These are phyloP conservation scores for Procavia capensis DNA, from an alignment of 2,113 vertebrate genomes.

Conservation along the genomic window DNA sequence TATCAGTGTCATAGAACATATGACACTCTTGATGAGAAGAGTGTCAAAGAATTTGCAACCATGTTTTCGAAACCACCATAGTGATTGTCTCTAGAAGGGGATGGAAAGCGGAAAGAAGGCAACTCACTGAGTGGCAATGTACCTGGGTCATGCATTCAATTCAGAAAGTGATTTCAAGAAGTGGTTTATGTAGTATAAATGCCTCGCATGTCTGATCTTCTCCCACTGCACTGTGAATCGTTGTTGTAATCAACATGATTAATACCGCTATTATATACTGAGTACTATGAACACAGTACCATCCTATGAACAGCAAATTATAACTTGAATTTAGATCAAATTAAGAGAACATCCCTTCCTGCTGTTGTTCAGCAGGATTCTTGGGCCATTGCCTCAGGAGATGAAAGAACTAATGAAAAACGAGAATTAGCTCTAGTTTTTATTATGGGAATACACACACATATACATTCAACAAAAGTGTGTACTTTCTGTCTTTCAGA, in stretches of 20 bases:
- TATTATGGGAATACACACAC: not conserved
- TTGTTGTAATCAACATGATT: not conserved
- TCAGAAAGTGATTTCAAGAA: constrained; percentile 44
- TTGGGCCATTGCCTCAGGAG: not conserved
- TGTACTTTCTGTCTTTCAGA: not conserved
- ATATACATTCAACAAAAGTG: not conserved
- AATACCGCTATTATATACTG: not conserved
- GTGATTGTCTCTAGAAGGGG: not conserved
- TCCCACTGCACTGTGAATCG: not conserved
- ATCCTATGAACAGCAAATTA: not conserved
- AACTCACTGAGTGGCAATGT: not conserved
- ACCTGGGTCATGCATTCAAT: not conserved
- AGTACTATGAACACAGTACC: not conserved
- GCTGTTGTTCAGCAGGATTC: not conserved
- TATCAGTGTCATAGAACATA: not conserved
- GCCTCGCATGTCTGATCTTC: not conserved
- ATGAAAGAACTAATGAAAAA: not conserved
- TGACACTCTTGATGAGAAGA: not conserved
- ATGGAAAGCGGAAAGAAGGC: not conserved
- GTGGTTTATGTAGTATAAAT: not conserved
- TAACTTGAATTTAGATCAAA: not conserved
- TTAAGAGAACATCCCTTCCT: not conserved
- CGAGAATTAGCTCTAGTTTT: not conserved
- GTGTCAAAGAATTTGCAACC: not conserved
- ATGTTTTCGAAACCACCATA: not conserved